Conservation (phyloP, 2,888 invertebrate genomes). For the Diadegma fenestrale region DNA sequence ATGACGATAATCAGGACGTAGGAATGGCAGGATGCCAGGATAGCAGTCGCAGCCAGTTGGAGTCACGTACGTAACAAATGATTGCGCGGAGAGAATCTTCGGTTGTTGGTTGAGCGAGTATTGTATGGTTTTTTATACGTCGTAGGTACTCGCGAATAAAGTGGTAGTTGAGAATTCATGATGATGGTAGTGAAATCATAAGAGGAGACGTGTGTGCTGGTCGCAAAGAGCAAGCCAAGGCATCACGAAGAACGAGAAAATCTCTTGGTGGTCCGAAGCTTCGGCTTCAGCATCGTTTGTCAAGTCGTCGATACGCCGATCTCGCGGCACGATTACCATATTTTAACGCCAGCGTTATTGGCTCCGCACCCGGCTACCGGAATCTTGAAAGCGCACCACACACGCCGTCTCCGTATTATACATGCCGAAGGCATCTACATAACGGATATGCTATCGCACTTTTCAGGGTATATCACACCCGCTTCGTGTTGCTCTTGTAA, state of each 20-base stretch:
- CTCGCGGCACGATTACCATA: constrained; percentile 83
- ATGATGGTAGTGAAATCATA: constrained; percentile 23
- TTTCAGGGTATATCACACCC: constrained; percentile 29
- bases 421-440: neutral
- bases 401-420: constrained; percentile 28
- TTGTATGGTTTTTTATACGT: constrained; percentile 34
- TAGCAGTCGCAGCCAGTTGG: constrained; percentile 79
- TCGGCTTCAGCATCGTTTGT: constrained; percentile 83
- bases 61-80: constrained; percentile 84
- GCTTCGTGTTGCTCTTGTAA: constrained; percentile 37
- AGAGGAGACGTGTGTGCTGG: constrained; percentile 67
- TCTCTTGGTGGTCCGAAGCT: constrained; percentile 83
- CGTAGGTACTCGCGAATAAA: constrained; percentile 29
- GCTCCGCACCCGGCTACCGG: constrained; percentile 81
- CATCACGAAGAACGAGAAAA: constrained; percentile 63
- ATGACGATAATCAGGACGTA: constrained; percentile 75
- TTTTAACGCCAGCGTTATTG: constrained; percentile 84
- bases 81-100: constrained; percentile 78
- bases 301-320: constrained; percentile 85
- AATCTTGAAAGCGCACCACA: constrained; percentile 78
- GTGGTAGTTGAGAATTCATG: constrained; percentile 33
- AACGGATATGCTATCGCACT: constrained; percentile 10
- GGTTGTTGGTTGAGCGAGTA: constrained; percentile 65
- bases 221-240: constrained; percentile 53
- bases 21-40: constrained; percentile 80